Evolutionary conservation across 1,140 invertebrate species (phyloP), one percentile per base, ranked within the genome.

Genomic region (Cyclargus thomasi): DNA sequence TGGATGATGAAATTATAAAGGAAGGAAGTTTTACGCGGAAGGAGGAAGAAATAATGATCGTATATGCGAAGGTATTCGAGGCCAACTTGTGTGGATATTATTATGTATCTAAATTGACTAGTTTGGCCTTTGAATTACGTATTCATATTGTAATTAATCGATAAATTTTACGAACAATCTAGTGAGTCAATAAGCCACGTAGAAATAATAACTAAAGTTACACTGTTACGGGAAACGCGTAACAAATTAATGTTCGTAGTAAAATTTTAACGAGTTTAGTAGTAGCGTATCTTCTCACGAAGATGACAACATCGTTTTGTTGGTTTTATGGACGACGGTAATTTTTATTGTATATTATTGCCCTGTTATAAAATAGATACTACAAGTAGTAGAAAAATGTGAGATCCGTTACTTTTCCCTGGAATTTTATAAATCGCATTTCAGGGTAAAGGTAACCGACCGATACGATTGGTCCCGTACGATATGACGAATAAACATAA

Each of bases 51-150:
- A 59, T 20, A 20, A 59, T 59, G 11, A 59, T 59, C 21, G 20
- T 59, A 20, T 59, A 59, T 59, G 55, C 55, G 17, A 59, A 20
- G 55, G 55, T 59, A 59, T 59, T 59, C 55, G 18, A 59, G 55
- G 55, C 10, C 18, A 59, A 59, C 55, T 55, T 17, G 53, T 55
- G 18, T 55, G 18, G 55, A 59, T 20, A 59, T 20, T 59, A 21
- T 11, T 59, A 21, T 20, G 55, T 59, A 59, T 59, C 55, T 21
- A 59, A 59, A 59, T 59, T 59, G 55, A 59, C 55, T 21, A 21
- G 55, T 59, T 59, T 59, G 55, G 11, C 55, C 55, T 59, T 59
- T 59, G 10, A 59, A 59, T 59, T 59, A 59, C 55, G 55, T 59
- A 59, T 20, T 59, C 20, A 59, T 59, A 10, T 59, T 59, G 21